These are phyloP conservation scores for Hipposideros larvatus DNA, from an alignment of 2,797 vertebrate species.

Conservation along the genomic window DNA sequence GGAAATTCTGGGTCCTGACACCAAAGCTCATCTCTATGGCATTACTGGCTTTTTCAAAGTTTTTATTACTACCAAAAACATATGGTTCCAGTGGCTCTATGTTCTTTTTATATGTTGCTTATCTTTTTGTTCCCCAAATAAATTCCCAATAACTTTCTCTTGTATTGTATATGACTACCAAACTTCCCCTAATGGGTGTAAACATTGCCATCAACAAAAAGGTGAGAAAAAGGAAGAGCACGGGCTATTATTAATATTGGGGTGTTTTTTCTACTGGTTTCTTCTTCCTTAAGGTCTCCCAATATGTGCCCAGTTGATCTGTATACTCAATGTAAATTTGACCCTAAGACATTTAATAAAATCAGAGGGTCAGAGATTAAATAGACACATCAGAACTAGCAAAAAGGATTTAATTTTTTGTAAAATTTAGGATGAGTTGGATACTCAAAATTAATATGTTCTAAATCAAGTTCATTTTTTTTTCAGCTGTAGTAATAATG, in stretches of 20 bases:
- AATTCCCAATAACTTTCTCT: neutral
- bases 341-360: slow-evolving; percentile 48
- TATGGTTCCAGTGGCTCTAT: neutral
- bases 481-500: slow-evolving; percentile 75
- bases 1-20: neutral
- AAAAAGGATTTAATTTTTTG: slow-evolving; percentile 13
- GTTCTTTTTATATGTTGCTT: neutral
- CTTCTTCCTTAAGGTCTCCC: neutral
- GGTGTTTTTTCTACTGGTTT: neutral
- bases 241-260: neutral
- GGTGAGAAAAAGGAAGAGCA: neutral
- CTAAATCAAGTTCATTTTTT: slow-evolving; percentile 80
- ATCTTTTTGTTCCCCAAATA: neutral
- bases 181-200: neutral
- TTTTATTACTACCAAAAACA: neutral
- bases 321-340: neutral
- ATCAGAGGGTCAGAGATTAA: neutral
- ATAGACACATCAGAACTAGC: neutral
- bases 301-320: neutral
- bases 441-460: slow-evolving; percentile 69
- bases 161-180: fast-evolving
- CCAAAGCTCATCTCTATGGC: neutral
- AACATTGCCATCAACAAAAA: neutral
- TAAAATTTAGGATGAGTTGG: slow-evolving; percentile 10
- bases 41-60: neutral